A percentile compares a stretch with the other conserved stretches of the same genome.
Evolutionary conservation across 2,113 vertebrate genomes (phyloP).

Genomic region (Bufo bufo): DNA sequence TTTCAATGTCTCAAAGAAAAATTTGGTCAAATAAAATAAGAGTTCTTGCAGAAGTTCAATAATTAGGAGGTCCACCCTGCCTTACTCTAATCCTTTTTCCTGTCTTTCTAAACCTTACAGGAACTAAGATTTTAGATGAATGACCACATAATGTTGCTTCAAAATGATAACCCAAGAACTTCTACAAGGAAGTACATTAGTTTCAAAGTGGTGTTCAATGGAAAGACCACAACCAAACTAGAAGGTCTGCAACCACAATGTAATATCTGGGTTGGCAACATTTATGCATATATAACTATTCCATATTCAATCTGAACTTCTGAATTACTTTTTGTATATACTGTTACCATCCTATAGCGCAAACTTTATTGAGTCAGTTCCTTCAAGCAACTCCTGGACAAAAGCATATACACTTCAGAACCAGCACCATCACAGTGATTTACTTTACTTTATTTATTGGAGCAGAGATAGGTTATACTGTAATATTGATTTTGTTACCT

Average conservation of each 20-base stretch:
- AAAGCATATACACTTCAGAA: no score
- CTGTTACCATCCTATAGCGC: no score
- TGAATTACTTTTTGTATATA: no score
- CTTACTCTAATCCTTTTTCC: background rate
- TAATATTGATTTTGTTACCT: no score
- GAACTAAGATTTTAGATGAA: background rate
- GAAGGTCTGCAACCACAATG: background rate
- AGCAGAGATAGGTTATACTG: no score
- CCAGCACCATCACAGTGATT: no score
- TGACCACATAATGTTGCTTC: background rate
- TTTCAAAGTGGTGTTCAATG: background rate
- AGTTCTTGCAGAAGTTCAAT: background rate
- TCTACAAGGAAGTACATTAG: background rate
- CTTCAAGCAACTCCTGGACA: no score
- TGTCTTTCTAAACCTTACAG: background rate
- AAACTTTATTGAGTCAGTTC: no score
- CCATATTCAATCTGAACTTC: no score
- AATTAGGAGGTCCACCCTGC: background rate
- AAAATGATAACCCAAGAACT: background rate
- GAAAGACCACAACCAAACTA: background rate
- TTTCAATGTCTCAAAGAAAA: background rate
- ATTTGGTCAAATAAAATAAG: background rate
- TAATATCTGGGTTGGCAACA: no score
- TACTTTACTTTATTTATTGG: no score
- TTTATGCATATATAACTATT: no score